Conservation (phyloP, 2,888 invertebrate genomes). For the Drosophila prostipennis region DNA sequence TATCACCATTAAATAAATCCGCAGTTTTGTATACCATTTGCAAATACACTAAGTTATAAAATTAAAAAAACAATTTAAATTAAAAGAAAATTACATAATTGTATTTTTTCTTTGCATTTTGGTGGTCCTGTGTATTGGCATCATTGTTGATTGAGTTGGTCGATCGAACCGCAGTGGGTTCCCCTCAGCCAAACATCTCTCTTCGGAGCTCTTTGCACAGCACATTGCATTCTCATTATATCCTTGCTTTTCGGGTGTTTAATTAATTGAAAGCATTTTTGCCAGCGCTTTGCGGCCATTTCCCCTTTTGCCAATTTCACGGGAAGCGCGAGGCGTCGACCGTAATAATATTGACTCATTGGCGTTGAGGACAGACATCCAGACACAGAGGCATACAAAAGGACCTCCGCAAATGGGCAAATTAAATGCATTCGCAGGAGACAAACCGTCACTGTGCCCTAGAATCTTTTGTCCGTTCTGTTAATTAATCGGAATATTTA, state of each 20-base stretch:
- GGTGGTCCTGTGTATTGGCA: conserved; percentile 2
- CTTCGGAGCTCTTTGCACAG: conserved; percentile 40
- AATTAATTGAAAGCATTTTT: conserved; percentile 78
- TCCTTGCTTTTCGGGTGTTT: conserved; percentile 68
- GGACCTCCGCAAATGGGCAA: conserved; percentile 27
- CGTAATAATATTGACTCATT: conserved; percentile 71
- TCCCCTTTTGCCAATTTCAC: conserved; percentile 17
- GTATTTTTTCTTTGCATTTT: neutral
- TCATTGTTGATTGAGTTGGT: conserved; percentile 40
- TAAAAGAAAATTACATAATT: neutral
- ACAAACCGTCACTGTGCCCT: conserved; percentile 33
- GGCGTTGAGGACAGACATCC: conserved; percentile 37
- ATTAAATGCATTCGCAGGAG: conserved; percentile 32
- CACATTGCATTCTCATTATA: conserved; percentile 51
- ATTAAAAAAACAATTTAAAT: neutral
- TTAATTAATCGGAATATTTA: conserved; percentile 60
- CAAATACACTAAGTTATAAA: neutral
- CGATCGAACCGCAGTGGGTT: conserved; percentile 1
- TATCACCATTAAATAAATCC: too few species aligned
- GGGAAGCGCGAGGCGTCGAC: conserved; percentile 22
- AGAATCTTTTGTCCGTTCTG: conserved; percentile 18
- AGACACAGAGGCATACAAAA: conserved; percentile 5
- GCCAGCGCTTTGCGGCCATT: conserved; percentile 56
- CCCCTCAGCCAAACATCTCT: neutral
- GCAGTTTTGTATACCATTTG: too few species aligned